Base-by-base conservation (phyloP, 1,140 invertebrate genomes). In the Ladona fulva region DNA sequence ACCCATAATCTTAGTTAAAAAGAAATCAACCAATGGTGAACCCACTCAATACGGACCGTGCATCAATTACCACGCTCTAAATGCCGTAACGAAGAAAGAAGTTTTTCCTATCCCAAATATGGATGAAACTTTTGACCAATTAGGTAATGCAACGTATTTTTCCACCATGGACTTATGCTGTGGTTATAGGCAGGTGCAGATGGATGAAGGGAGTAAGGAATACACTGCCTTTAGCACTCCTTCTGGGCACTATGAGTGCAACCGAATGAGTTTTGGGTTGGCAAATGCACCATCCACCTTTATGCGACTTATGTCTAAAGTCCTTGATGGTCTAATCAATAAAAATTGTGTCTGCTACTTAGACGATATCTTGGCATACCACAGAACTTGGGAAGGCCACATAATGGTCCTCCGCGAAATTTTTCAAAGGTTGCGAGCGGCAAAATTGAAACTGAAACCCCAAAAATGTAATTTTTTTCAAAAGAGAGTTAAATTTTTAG, bases 81-180 rank as follows among this genome's bases (percentile, higher is more conserved):
- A 74, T 74, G 11, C 1, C n/a, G 11, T 74, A 1, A 74, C 66
- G 66, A 74, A 74, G 11, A n/a, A 24, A n/a, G 24, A 74, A 24
- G 66, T 37, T 5, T 37, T 37, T 78, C 88, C 87, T 0, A 77
- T 87, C 0, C 85, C 87, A 7, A 75, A 83, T 5, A 85, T 88
- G 7, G 84, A 86, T 25, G 85, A 87, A n/a, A 83, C 85, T 6
- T 79, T 90, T 14, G 82, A 85, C 77, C 76, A 76, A 19, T 76
- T 88, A n/a, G 81, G 80, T 0, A 82, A 82, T 22, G 76, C 79
- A 0, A 77, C 81, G 24, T 85, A 83, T 74, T 84, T 86, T 25
- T 81, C 82, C 0, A 83, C 83, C 0, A 52, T 85, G 5, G 85
- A 86, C 24, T 74, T 74, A 22, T n/a, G n/a, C 66, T 5, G 76